Conservation (phyloP, 30 jellyfish, hydroid and myxozoan species). For the Pseudorhiza aurosa region DNA sequence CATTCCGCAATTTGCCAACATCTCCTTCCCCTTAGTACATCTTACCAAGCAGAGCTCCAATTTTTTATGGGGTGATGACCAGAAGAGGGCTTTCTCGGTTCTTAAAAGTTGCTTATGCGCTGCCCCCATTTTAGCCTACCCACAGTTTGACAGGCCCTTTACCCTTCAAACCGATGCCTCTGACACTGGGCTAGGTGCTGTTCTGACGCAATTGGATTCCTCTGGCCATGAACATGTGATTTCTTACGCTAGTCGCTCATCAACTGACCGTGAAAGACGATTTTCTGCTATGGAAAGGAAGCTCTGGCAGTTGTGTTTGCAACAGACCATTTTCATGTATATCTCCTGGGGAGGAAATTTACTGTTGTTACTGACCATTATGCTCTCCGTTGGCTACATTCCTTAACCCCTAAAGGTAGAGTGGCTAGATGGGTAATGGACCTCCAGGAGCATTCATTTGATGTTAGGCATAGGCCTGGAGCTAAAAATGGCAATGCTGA, state of each 20-base stretch:
- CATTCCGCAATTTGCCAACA: slow-evolving; percentile 20
- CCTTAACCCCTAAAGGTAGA: too few species aligned
- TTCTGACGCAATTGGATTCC: slow-evolving; percentile 14
- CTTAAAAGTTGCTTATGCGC: slow-evolving; percentile 9
- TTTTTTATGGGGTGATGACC: slow-evolving; percentile 24
- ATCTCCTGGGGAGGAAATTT: background rate
- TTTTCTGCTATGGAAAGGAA: slow-evolving; percentile 49
- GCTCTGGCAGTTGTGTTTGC: slow-evolving; percentile 55
- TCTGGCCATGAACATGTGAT: slow-evolving; percentile 36
- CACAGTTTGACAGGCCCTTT: slow-evolving; percentile 22
- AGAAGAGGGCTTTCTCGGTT: slow-evolving; percentile 7
- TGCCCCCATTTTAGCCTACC: slow-evolving; percentile 46
- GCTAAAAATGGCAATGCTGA: too few species aligned
- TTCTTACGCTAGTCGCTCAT: slow-evolving; percentile 55
- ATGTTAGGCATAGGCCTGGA: slow-evolving; percentile 27
- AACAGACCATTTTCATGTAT: background rate
- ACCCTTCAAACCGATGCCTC: slow-evolving; percentile 52
- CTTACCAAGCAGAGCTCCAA: slow-evolving; percentile 16
- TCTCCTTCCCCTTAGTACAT: slow-evolving; percentile 39
- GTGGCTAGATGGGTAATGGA: slow-evolving; percentile 73
- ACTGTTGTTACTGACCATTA: background rate
- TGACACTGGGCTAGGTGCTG: slow-evolving; percentile 45
- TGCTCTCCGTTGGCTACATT: too few species aligned
- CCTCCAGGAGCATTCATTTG: slow-evolving; percentile 33
- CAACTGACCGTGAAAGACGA: slow-evolving; percentile 5